phyloP scores from a whole-genome alignment of 1,140 invertebrate species.

The Steinernema feltiae region DNA sequence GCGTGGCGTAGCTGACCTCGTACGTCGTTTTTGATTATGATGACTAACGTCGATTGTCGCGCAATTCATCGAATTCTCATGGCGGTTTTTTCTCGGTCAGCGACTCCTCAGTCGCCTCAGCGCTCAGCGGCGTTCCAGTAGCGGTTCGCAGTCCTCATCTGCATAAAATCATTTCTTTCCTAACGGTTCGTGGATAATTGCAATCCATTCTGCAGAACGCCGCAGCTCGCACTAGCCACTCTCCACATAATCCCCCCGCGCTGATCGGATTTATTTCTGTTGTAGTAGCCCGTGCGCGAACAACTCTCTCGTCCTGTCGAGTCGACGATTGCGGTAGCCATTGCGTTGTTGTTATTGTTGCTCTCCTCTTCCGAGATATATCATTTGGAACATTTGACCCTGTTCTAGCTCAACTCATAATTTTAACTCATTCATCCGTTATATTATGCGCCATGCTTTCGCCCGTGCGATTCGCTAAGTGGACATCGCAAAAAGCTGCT shows the following conservation, averaged over 20 bases:
- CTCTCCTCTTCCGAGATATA: neutral
- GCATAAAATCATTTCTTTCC: conserved; percentile 2
- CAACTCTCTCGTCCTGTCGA: neutral
- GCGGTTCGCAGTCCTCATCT: neutral
- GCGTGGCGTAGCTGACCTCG: neutral
- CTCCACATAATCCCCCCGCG: neutral
- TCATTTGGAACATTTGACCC: conserved; percentile 4
- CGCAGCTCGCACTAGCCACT: neutral
- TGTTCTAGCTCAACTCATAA: neutral
- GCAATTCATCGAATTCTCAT: conserved; percentile 10
- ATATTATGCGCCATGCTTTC: neutral
- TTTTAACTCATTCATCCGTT: neutral
- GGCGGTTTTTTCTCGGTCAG: conserved; percentile 5
- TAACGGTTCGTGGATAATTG: conserved; percentile 12
- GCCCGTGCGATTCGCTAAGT: neutral
- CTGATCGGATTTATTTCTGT: conserved; percentile 8
- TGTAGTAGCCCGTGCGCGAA: neutral
- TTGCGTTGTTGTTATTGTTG: neutral
- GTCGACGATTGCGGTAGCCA: neutral
- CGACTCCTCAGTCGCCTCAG: conserved; percentile 7
- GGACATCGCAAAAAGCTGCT: neutral
- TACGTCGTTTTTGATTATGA: conserved; percentile 9
- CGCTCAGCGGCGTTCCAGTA: neutral
- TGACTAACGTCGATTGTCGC: neutral
- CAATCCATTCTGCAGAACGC: neutral